phyloP scores from a whole-genome alignment of 2,113 vertebrate species.

The Ranitomeya imitator region DNA sequence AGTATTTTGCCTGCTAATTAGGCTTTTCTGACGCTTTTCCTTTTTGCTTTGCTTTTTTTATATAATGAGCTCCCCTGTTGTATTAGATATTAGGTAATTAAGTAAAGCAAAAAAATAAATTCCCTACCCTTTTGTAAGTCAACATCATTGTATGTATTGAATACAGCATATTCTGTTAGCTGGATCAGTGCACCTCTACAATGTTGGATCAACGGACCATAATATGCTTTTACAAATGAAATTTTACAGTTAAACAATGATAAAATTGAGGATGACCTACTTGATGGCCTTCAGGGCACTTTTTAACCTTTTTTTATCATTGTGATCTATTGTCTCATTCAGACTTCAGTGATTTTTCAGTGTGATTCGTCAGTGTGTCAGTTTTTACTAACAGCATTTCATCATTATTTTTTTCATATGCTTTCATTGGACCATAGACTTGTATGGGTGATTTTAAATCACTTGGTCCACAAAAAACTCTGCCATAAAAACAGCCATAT shows the following conservation, averaged over 20 bases:
- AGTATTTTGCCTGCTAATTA: conserved; percentile 50
- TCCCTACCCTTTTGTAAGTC: conserved; percentile 29
- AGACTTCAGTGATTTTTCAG: no score
- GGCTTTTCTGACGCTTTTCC: conserved; percentile 49
- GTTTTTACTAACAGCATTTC: no score
- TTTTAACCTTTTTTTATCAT: no score
- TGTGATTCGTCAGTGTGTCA: no score
- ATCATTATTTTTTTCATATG: no score
- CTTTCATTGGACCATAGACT: no score
- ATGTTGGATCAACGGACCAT: conserved; percentile 19
- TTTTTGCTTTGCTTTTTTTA: conserved; percentile 36
- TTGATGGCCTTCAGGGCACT: no score
- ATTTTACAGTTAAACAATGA: not conserved
- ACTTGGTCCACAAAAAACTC: no score
- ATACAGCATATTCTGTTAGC: conserved; percentile 25
- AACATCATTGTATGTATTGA: conserved; percentile 31
- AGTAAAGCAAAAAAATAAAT: conserved; percentile 47
- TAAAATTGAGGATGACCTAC: no score
- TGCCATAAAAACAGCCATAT: no score
- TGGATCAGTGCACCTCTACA: conserved; percentile 31
- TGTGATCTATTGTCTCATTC: no score
- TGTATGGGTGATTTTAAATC: no score
- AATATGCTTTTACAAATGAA: conserved; percentile 1
- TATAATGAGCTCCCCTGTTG: conserved; percentile 54
- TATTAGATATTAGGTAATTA: conserved; percentile 55